phyloP scores from a whole-genome alignment of 1,140 invertebrate genomes.

The Heterodera schachtii region DNA sequence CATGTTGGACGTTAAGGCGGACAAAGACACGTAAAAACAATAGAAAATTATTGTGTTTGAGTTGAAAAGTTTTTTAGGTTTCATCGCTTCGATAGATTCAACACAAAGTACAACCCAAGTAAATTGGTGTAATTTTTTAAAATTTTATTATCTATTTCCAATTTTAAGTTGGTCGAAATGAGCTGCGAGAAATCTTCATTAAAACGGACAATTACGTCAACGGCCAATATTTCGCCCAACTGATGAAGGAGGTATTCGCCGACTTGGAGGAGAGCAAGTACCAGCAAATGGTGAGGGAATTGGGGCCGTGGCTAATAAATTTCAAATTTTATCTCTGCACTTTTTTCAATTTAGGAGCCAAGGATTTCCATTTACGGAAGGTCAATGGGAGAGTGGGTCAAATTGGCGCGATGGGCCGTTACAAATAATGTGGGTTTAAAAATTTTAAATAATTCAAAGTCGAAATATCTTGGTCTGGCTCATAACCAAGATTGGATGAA shows the following conservation, averaged over 20 bases:
- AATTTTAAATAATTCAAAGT: no score
- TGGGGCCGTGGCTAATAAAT: no score
- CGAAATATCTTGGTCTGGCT: no score
- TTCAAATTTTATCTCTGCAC: no score
- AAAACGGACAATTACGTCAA: slow-evolving; percentile 96
- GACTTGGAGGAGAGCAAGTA: slow-evolving; percentile 99
- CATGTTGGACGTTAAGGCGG: slow-evolving; percentile 97
- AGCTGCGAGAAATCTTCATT: slow-evolving; percentile 92
- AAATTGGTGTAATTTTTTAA: not conserved
- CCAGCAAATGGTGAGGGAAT: slow-evolving; percentile 74
- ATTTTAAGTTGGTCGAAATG: slow-evolving; percentile 81
- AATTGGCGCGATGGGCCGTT: slow-evolving; percentile 91
- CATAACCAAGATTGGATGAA: no score
- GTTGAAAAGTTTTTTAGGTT: slow-evolving; percentile 89
- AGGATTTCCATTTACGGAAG: slow-evolving; percentile 97
- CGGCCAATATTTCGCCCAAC: slow-evolving; percentile 94
- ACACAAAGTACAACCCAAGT: slow-evolving; percentile 94
- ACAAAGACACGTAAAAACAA: slow-evolving; percentile 53
- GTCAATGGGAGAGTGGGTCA: slow-evolving; percentile 89
- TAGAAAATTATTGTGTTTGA: slow-evolving; percentile 82
- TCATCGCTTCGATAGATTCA: slow-evolving; percentile 99
- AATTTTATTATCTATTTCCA: not conserved
- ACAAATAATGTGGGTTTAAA: slow-evolving; percentile 71
- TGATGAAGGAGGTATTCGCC: slow-evolving; percentile 90
- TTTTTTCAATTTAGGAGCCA: no score